Evolutionary conservation across 2,113 vertebrate species (phyloP).

Genomic region (Phylloscopus trochilus): DNA sequence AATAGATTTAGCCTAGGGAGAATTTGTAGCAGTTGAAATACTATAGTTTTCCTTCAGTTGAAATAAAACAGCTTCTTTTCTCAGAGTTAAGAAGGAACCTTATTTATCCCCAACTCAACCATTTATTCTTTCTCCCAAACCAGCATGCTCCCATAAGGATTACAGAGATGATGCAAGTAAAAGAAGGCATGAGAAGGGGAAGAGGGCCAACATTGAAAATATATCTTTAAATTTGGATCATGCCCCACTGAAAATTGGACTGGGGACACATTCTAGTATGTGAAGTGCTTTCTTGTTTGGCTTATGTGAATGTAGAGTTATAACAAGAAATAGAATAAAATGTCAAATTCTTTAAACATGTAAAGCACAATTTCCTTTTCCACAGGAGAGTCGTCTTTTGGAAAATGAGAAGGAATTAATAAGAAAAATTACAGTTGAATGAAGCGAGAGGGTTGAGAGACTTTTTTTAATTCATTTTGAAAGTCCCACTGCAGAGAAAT

Average conservation of each 20-base stretch:
- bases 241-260: background rate
- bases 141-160: background rate
- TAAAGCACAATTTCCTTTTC: slow-evolving; percentile 28
- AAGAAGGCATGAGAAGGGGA: background rate
- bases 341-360: slow-evolving; percentile 24
- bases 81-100: background rate
- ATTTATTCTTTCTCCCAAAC: background rate
- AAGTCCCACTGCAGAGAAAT: slow-evolving; percentile 37
- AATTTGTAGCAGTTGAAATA: background rate
- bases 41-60: background rate
- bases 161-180: background rate
- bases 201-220: background rate
- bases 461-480: slow-evolving; percentile 5
- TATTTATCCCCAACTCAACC: background rate
- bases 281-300: background rate
- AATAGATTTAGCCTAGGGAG: background rate
- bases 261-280: background rate
- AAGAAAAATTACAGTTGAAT: slow-evolving; percentile 31
- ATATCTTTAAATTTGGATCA: background rate
- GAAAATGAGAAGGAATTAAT: slow-evolving; percentile 41
- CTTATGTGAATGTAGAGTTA: background rate
- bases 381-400: slow-evolving; percentile 1
- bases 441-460: slow-evolving; percentile 11
- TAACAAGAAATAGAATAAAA: slow-evolving; percentile 33
- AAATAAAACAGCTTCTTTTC: background rate